Conservation (phyloP, 2,113 vertebrate genomes). For the Charina bottae region DNA sequence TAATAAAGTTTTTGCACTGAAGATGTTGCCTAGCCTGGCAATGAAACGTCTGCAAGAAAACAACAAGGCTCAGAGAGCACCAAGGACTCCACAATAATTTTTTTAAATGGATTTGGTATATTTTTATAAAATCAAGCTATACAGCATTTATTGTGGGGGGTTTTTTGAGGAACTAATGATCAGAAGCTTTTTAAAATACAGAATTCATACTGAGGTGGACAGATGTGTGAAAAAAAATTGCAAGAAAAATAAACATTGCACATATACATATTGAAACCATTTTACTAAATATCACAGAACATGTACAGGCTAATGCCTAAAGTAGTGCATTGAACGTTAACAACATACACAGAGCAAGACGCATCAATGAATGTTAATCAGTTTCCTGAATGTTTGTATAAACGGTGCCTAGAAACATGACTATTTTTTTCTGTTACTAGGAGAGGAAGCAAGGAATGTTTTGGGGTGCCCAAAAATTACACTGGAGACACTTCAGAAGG, state of each 20-base stretch:
- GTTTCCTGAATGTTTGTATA: conserved; percentile 7
- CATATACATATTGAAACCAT: neutral
- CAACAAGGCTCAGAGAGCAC: too few species aligned
- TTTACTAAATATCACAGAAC: conserved; percentile 9
- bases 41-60: too few species aligned
- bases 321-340: conserved; percentile 14
- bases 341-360: conserved; percentile 19
- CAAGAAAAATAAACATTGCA: conserved; percentile 27
- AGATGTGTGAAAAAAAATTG: neutral
- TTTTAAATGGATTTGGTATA: neutral
- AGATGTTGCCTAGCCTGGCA: too few species aligned
- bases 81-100: too few species aligned
- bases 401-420: conserved; percentile 1
- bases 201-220: neutral
- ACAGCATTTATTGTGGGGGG: neutral
- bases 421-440: conserved; percentile 18
- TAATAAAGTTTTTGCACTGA: too few species aligned
- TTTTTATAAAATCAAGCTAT: neutral
- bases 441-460: conserved; percentile 8
- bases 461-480: neutral
- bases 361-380: conserved; percentile 14
- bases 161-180: neutral
- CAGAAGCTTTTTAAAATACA: neutral
- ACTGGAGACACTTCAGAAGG: conserved; percentile 14
- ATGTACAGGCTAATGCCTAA: neutral